Percentiles rank a stretch among this genome's conserved stretches.
Evolutionary conservation across 2,113 vertebrate genomes (phyloP).

Genomic region (Pedetes capensis): DNA sequence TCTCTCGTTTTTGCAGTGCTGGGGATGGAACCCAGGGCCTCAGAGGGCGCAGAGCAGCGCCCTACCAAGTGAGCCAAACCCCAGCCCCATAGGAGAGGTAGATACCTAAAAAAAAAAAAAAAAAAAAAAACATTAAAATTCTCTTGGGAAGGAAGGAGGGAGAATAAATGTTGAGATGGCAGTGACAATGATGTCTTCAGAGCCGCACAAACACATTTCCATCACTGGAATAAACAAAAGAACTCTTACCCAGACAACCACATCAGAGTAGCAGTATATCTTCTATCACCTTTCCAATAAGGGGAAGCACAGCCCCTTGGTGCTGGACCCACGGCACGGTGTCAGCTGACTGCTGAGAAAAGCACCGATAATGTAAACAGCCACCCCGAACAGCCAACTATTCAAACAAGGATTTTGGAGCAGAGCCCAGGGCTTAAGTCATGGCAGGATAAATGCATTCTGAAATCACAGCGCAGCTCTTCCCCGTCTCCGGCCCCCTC

Average conservation of each 20-base stretch:
- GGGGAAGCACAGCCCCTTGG: neutral
- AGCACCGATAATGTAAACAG: slow-evolving; percentile 43
- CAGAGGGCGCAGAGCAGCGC: too few species aligned
- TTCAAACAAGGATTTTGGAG: slow-evolving; percentile 53
- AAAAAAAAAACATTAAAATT: neutral
- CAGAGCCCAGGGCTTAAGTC: slow-evolving; percentile 48
- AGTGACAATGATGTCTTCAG: neutral
- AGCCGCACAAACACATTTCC: neutral
- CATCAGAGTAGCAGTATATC: neutral
- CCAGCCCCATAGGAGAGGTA: too few species aligned
- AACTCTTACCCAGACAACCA: neutral
- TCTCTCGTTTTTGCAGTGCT: too few species aligned
- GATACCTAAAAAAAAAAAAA: neutral
- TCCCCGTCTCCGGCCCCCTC: neutral
- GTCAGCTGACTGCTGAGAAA: slow-evolving; percentile 4
- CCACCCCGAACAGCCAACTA: slow-evolving; percentile 15
- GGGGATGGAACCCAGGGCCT: too few species aligned
- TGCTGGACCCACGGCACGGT: neutral
- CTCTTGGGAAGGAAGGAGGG: neutral
- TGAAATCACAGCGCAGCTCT: slow-evolving; percentile 35
- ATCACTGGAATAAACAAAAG: neutral
- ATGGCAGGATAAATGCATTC: slow-evolving; percentile 49
- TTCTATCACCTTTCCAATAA: neutral
- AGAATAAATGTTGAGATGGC: neutral
- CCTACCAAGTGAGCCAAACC: too few species aligned